These are phyloP conservation scores for Lepus timidus DNA, from an alignment of 2,113 vertebrate genomes.

Conservation along the genomic window DNA sequence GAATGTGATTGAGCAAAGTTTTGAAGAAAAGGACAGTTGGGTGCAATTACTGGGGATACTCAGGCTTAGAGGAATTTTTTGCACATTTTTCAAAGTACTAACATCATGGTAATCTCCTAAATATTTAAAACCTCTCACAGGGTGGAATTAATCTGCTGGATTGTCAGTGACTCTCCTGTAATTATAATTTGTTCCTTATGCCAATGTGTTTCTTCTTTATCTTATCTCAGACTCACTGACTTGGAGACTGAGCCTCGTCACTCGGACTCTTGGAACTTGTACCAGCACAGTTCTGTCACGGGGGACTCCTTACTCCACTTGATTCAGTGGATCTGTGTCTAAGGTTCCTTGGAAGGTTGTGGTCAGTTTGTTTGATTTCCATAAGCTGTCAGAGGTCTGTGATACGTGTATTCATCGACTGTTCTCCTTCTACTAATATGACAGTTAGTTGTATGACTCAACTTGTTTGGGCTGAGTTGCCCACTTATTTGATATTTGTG, in stretches of 20 bases:
- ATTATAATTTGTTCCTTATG: neutral
- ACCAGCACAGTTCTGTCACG: neutral
- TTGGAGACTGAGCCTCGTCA: neutral
- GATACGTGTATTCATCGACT: constrained; percentile 8
- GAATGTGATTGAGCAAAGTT: neutral
- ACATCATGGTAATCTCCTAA: neutral
- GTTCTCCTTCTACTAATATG: neutral
- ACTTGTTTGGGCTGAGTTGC: neutral
- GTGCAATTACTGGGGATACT: neutral
- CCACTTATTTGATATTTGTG: neutral
- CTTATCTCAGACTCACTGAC: neutral
- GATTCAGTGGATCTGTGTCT: neutral
- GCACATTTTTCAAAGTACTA: neutral
- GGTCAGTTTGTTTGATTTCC: neutral
- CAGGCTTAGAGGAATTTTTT: neutral
- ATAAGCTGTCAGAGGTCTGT: neutral
- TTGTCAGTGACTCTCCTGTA: neutral
- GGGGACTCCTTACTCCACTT: neutral
- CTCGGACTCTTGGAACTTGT: neutral
- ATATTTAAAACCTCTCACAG: neutral
- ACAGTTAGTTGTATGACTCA: neutral
- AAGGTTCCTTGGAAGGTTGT: neutral
- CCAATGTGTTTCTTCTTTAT: neutral
- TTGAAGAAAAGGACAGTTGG: neutral
- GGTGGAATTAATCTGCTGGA: neutral